Percentiles rank a stretch among this genome's conserved stretches.
Conservation (phyloP, 2,797 vertebrate genomes). For the Cryptoprocta ferox region DNA sequence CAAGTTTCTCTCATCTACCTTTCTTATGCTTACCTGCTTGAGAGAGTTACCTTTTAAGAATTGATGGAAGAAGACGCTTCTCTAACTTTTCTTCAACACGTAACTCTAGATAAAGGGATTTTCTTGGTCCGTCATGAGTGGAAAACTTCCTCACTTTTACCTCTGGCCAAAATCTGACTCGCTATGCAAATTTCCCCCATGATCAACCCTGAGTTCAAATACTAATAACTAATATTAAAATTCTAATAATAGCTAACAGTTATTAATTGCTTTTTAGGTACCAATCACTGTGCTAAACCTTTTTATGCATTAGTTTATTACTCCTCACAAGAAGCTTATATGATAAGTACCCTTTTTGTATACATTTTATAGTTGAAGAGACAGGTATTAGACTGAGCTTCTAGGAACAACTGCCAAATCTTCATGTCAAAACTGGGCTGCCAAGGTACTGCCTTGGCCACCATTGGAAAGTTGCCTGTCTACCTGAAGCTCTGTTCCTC, state of each 20-base stretch:
- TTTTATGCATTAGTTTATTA: neutral
- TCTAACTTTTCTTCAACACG: neutral
- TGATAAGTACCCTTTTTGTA: neutral
- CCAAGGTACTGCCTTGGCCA: neutral
- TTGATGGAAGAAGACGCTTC: neutral
- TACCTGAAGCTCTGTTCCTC: neutral
- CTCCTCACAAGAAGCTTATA: neutral
- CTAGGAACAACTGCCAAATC: neutral
- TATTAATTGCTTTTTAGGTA: neutral
- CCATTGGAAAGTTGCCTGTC: neutral
- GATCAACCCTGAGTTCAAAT: slow-evolving; percentile 39
- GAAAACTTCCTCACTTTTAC: neutral
- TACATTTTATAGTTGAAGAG: neutral
- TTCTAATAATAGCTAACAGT: neutral
- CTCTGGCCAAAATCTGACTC: neutral
- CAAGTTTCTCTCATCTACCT: neutral
- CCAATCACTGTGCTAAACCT: neutral
- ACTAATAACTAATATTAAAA: neutral
- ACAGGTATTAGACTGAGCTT: neutral
- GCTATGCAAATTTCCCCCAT: neutral
- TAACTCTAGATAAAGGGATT: neutral
- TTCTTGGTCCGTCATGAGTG: neutral
- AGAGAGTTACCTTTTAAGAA: neutral
- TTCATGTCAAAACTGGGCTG: neutral
- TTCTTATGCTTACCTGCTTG: neutral